Conservation (phyloP, 2,888 invertebrate species). For the Cephus spinipes region DNA sequence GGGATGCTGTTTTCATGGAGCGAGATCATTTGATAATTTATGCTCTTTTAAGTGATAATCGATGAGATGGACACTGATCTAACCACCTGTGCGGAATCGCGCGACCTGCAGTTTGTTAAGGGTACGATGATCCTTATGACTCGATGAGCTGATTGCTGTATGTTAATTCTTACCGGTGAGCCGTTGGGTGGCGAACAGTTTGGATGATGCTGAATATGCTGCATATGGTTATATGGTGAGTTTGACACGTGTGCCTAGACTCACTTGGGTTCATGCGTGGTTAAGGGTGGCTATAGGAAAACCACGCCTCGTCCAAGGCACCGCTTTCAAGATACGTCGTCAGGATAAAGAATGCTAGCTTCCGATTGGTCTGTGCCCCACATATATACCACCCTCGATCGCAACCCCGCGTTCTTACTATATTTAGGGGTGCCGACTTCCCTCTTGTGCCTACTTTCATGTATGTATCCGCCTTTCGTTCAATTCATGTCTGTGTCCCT, state of each 20-base stretch:
- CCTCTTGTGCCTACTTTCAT: not conserved
- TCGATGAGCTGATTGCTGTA: not conserved
- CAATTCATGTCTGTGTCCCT: not conserved
- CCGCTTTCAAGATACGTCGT: constrained; percentile 55
- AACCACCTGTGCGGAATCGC: not conserved
- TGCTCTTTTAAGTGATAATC: not conserved
- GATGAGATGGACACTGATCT: not conserved
- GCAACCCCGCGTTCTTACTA: constrained; percentile 36
- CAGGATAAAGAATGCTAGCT: constrained; percentile 62
- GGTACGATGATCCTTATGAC: not conserved
- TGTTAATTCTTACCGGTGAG: not conserved
- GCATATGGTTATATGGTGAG: not conserved
- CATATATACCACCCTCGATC: constrained; percentile 32
- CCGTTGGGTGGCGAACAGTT: not conserved
- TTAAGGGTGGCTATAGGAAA: constrained; percentile 1
- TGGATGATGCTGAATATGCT: not conserved
- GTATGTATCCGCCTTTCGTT: not conserved
- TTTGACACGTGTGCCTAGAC: not conserved
- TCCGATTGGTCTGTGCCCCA: constrained; percentile 59
- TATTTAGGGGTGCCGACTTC: not conserved
- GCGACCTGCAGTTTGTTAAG: not conserved
- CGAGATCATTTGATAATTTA: not conserved
- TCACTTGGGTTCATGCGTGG: not conserved
- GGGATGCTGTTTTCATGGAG: not conserved
- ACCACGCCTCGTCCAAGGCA: constrained; percentile 54